phyloP scores from a whole-genome alignment of 2,888 invertebrate species.

The Andrena bicolor region DNA sequence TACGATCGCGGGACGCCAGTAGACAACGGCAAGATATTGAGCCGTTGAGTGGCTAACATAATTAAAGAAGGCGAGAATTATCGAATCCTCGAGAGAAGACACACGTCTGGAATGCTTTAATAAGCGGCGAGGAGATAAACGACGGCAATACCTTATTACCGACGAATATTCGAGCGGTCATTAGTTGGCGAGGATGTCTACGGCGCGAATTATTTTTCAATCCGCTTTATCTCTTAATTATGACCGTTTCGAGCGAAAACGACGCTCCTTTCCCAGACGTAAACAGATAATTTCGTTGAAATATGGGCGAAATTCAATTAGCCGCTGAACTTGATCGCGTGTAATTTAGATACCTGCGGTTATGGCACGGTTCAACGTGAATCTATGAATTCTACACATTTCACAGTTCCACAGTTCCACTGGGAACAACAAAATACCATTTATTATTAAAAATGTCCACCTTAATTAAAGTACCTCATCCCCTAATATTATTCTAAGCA shows the following conservation, averaged over 20 bases:
- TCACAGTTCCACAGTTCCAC: no score
- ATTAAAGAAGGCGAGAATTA: slow-evolving; percentile 27
- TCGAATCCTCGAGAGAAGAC: slow-evolving; percentile 24
- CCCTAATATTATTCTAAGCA: no score
- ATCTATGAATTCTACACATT: no score
- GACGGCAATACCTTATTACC: slow-evolving; percentile 1
- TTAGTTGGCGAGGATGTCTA: slow-evolving; percentile 20
- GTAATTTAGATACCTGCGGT: not conserved
- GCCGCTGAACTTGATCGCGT: not conserved
- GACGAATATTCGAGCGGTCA: not conserved
- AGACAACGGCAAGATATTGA: slow-evolving; percentile 3
- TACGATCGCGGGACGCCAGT: not conserved
- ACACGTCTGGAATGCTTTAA: not conserved
- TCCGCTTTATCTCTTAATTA: slow-evolving; percentile 9
- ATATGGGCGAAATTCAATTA: not conserved
- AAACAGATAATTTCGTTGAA: not conserved
- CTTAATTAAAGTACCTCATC: no score
- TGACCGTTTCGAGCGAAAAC: not conserved
- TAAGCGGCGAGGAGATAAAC: not conserved
- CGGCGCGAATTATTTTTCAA: slow-evolving; percentile 1
- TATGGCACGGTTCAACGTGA: no score
- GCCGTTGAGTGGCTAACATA: slow-evolving; percentile 18
- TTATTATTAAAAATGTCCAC: no score
- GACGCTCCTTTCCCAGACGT: not conserved
- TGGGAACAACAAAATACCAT: no score